Base-by-base conservation (phyloP, 2,888 invertebrate genomes). In the Strigamia transsilvanica region DNA sequence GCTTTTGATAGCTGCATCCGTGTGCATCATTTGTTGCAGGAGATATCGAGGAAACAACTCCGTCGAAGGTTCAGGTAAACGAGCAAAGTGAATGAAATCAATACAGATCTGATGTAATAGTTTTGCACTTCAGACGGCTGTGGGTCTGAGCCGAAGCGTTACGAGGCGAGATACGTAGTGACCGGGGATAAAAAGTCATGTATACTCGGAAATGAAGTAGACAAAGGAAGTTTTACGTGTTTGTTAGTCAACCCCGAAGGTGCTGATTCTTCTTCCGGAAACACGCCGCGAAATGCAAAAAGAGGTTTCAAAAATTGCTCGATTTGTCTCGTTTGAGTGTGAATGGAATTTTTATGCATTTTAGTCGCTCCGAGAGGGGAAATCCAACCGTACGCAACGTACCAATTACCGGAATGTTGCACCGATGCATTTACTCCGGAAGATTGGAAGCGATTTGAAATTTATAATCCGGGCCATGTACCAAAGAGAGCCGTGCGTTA, bases 401-500 rank as follows among this genome's bases (percentile, higher is more conserved):
- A 83, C 80, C 83, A 82, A 46, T 82, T 83, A 80, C 83, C 80
- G 2, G 83, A 82, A 15, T 83, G 82, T 32, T 80, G 82, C 27
- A 83, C 83, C 13, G 83, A 83, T 4, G 79, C 82, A 38, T 83
- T 83, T 23, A 83, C 83, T 0, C 77, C 80, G 12, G 83, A 83
- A n/a, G 83, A 83, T 34, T 83, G 83, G 83, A 83, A 83, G 32
- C 79, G 83, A 42, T 83, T 80, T 27, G 83, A 83, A 82, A 79
- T 83, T 80, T 83, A 83, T 78, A 80, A 78, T 34, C 79, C 82
- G 41, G 79, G 82, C 32, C 82, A 82, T 32, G 46, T 79, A 73
- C 46, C 79, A 1, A 46, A 79, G 56, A 42, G 82, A 79, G 73
- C 51, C n/a, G 82, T 82, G n/a, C 5, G 34, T 56, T n/a, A 41